phyloP scores from a whole-genome alignment of 2,888 invertebrate species.

The Acanthosepion pharaonis region DNA sequence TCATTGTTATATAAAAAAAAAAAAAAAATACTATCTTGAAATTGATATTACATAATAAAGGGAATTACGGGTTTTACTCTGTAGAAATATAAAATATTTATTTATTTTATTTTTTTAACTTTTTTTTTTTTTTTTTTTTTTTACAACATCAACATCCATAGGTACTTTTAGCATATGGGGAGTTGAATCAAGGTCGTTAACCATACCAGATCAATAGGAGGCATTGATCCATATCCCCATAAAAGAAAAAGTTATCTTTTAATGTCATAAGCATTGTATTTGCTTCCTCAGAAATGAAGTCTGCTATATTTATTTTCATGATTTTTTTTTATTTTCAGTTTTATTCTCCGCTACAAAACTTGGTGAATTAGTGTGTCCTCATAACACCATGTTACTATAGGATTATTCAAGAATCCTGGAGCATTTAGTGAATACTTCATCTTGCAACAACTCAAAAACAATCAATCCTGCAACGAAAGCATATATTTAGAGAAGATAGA shows the following conservation, averaged over 20 bases:
- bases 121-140: not conserved
- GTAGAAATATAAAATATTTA: not conserved
- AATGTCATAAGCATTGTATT: not conserved
- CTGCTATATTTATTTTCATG: not conserved
- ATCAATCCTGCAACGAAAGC: not conserved
- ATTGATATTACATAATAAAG: not conserved
- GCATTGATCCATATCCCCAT: not conserved
- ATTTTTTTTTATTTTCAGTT: not conserved
- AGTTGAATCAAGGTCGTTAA: not conserved
- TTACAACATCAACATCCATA: not conserved
- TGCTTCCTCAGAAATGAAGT: not conserved
- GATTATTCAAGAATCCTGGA: not conserved
- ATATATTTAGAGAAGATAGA: not conserved
- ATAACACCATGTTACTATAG: not conserved
- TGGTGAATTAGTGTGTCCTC: not conserved
- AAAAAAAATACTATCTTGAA: not conserved
- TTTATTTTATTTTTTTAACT: too few relatives aligned
- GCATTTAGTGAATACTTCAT: not conserved
- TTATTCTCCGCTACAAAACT: not conserved
- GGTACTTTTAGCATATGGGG: not conserved
- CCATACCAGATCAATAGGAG: not conserved
- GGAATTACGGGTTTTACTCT: not conserved
- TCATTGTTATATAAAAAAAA: not conserved
- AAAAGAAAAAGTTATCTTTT: not conserved
- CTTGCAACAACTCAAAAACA: not conserved